Base-by-base conservation (phyloP, 2,797 vertebrate genomes). In the Heterohyrax brucei region DNA sequence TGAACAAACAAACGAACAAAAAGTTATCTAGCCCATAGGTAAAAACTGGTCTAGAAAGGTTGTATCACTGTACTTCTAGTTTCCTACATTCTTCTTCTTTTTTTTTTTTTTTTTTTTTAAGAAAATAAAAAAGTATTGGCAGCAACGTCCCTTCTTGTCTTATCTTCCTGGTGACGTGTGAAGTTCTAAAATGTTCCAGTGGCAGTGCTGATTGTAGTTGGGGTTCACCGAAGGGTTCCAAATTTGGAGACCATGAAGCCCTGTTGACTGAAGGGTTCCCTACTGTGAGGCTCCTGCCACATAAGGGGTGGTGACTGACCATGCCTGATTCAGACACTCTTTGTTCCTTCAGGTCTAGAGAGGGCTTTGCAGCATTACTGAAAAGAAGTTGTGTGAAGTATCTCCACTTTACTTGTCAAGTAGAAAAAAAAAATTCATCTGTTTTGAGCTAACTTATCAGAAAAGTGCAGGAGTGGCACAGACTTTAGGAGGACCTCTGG, bases 361-460 rank as follows among this genome's bases (percentile, higher is more conserved):
- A 24, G 30, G 56, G 50, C 44, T 75, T 53, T 50, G 24, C 16
- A 56, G 61, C 56, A 62, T 39, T 46, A 7, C 44, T 72, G 59
- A 30, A 94, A 79, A 50, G 39, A 24, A 26, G 39, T 77, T 10
- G 0, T 56, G 18, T 82, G 46, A 33, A 61, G 3, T 62, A 14
- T 62, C 48, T 53, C 88, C 26, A 77, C 16, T 89, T 68, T 73
- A 18, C 87, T 97, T 97, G 97, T 96, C 96, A 88, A 92, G 95
- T 30, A 39, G 94, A 95, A 96, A 95, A 87, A 87, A 91, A 96
- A 73, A 80, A 22, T 39, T 83, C 59, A 78, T 5, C 44, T 82
- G 72, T 22, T 44, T 66, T 81, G 10, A 13, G 78, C 2, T 59
- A 3, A 16, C 50, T 59, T 46, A 66, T 3, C 61, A 53, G 14